Evolutionary conservation across 2,888 invertebrate genomes (phyloP).

Genomic region (Pedicia rivosa): DNA sequence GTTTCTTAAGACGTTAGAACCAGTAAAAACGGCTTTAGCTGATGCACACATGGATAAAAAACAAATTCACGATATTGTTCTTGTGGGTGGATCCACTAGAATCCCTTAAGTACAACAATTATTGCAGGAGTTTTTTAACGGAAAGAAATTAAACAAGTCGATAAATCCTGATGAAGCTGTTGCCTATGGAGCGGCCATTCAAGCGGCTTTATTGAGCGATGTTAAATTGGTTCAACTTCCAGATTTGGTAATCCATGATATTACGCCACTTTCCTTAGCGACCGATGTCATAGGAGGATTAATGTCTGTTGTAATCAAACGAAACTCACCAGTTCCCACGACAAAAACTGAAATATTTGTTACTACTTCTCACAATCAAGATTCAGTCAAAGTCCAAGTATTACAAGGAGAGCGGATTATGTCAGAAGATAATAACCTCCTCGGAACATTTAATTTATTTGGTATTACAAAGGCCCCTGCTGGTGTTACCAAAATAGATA

Average conservation of each 20-base stretch:
- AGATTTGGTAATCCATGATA: constrained; percentile 53
- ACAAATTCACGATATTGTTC: constrained; percentile 59
- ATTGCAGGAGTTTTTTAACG: constrained; percentile 59
- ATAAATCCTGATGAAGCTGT: constrained; percentile 73
- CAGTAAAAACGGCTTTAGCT: constrained; percentile 60
- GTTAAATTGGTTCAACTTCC: constrained; percentile 55
- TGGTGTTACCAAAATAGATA: constrained; percentile 76
- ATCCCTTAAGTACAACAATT: constrained; percentile 64
- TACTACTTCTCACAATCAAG: constrained; percentile 68
- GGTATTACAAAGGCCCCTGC: constrained; percentile 87
- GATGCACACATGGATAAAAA: constrained; percentile 67
- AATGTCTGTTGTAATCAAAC: constrained; percentile 59
- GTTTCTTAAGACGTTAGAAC: constrained; percentile 55
- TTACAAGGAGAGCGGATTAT: constrained; percentile 83
- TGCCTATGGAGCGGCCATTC: constrained; percentile 60
- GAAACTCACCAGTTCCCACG: constrained; percentile 55
- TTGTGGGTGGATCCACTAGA: constrained; percentile 68
- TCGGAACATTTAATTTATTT: constrained; percentile 90
- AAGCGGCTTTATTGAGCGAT: constrained; percentile 54
- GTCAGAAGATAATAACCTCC: constrained; percentile 85
- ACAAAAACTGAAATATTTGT: constrained; percentile 59
- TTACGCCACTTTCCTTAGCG: constrained; percentile 50
- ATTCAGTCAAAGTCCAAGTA: constrained; percentile 57
- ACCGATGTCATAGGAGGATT: constrained; percentile 75
- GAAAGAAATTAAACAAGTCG: constrained; percentile 53